A percentile compares a stretch with the other conserved stretches of the same genome.
phyloP scores from a whole-genome alignment of 2,888 invertebrate genomes.

The Caenorhabditis sp. region DNA sequence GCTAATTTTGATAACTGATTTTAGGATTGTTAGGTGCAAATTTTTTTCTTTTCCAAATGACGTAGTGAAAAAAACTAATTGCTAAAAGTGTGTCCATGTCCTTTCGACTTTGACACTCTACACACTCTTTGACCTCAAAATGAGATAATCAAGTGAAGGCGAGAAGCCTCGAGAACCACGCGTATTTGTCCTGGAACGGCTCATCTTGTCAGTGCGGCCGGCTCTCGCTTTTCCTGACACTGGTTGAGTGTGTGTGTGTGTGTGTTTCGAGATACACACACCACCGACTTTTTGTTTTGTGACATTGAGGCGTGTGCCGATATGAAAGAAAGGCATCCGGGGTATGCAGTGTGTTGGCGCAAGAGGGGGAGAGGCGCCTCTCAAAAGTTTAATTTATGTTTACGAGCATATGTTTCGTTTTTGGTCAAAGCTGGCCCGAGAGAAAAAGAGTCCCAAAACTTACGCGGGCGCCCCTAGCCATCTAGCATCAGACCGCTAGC shows the following conservation, averaged over 20 bases:
- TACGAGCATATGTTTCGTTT: constrained; percentile 69
- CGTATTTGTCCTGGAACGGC: neutral
- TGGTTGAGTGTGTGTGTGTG: constrained; percentile 40
- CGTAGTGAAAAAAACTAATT: no score
- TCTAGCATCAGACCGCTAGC: neutral
- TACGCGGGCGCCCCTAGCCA: constrained; percentile 31
- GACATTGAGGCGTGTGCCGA: constrained; percentile 62
- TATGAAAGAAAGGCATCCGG: constrained; percentile 59
- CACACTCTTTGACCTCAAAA: constrained; percentile 32
- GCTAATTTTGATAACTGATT: no score
- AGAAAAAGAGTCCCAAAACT: constrained; percentile 51
- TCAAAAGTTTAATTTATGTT: constrained; percentile 69
- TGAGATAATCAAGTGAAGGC: constrained; percentile 51
- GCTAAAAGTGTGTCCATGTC: constrained; percentile 22
- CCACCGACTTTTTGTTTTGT: constrained; percentile 61
- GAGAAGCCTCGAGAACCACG: no score
- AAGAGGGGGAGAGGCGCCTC: constrained; percentile 61
- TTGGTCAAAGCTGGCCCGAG: constrained; percentile 50
- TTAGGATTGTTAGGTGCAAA: no score
- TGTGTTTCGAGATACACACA: constrained; percentile 40
- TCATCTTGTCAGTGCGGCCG: constrained; percentile 12
- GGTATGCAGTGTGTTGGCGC: constrained; percentile 53
- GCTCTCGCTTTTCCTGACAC: constrained; percentile 9
- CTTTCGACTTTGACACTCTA: no score
- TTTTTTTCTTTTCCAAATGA: no score